Conservation (phyloP, 2,888 invertebrate species). For the Oxyscelio sp. region DNA sequence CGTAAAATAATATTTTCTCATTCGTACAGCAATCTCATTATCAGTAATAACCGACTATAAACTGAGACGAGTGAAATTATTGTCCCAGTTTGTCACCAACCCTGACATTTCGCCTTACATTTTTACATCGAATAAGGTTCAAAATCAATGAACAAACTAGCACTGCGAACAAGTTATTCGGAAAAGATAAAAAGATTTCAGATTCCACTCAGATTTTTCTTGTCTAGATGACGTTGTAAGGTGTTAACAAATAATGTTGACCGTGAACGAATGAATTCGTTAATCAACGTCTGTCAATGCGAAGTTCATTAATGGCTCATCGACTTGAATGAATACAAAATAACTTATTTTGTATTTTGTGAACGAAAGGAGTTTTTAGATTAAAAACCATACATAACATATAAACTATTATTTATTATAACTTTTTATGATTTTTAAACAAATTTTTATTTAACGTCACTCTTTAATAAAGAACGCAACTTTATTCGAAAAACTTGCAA, state of each 20-base stretch:
- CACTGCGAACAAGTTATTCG: neutral
- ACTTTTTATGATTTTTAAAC: too few relatives aligned
- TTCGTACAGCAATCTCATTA: neutral
- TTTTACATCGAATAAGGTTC: constrained; percentile 8
- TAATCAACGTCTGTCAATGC: constrained; percentile 21
- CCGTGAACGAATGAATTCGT: constrained; percentile 26
- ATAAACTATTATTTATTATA: too few relatives aligned
- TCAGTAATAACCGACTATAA: constrained; percentile 4
- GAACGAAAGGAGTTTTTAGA: too few relatives aligned
- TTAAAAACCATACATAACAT: too few relatives aligned
- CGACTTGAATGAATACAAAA: too few relatives aligned
- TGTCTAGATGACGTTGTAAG: constrained; percentile 5
- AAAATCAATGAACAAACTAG: constrained; percentile 20
- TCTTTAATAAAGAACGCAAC: too few relatives aligned
- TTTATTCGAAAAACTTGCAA: too few relatives aligned
- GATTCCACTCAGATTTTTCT: constrained; percentile 11
- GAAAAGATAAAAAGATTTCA: constrained; percentile 1
- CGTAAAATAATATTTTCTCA: neutral
- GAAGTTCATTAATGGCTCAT: constrained; percentile 23
- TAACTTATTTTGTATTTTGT: too few relatives aligned
- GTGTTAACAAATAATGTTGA: constrained; percentile 21
- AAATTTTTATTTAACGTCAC: too few relatives aligned
- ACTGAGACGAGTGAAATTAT: constrained; percentile 13
- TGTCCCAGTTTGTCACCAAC: constrained; percentile 11
- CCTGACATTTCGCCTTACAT: constrained; percentile 22